Conservation (phyloP, 2,888 invertebrate species). For the Lepidonotus clava region DNA sequence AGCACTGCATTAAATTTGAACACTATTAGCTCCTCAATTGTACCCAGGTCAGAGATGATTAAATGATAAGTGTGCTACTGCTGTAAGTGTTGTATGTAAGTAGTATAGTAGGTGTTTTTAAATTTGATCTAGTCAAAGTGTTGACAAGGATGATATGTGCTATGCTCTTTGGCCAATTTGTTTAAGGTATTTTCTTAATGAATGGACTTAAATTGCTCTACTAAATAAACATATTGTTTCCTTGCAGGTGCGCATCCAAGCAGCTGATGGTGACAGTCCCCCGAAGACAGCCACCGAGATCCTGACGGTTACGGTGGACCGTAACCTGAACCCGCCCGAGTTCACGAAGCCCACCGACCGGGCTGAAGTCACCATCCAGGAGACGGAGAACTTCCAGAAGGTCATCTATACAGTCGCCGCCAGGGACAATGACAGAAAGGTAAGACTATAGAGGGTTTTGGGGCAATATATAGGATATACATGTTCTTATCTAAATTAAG, state of each 20-base stretch:
- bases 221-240: conserved; percentile 20
- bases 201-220: background rate
- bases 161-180: background rate
- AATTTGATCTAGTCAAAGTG: no score
- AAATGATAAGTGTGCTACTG: no score
- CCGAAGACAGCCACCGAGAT: conserved; percentile 63
- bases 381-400: conserved; percentile 69
- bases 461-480: no score
- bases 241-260: conserved; percentile 73
- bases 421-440: conserved; percentile 69
- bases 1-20: no score
- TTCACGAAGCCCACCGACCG: conserved; percentile 67
- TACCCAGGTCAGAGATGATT: no score
- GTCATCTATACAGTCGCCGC: conserved; percentile 69
- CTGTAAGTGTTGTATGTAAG: no score
- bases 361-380: conserved; percentile 68
- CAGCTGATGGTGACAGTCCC: conserved; percentile 71
- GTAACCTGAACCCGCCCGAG: conserved; percentile 70
- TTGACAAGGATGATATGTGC: no score
- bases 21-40: no score
- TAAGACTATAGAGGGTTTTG: conserved; percentile 58
- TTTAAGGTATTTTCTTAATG: background rate
- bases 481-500: no score
- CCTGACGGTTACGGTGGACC: conserved; percentile 69
- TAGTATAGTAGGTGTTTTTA: no score